Evolutionary conservation across 2,113 vertebrate species (phyloP), one percentile per base, ranked within the genome.

Genomic region (Saguinus midas): DNA sequence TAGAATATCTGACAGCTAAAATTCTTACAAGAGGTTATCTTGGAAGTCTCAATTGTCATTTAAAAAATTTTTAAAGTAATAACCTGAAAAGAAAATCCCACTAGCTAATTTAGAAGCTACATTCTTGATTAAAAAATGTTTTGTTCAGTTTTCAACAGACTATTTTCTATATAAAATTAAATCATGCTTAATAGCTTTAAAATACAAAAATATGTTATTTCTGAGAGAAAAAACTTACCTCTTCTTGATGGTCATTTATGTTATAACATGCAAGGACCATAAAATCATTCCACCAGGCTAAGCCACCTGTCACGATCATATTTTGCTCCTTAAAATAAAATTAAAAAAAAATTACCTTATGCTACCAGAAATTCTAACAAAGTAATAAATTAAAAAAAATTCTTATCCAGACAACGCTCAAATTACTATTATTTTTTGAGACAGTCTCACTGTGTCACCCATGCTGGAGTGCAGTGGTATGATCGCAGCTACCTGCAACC

Each of bases 231-330:
- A 96, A 82, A 43, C 57, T 98, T 97, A 99, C 99, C 99, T 99
- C 99, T 98, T 99, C 99, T 97, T 99, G 99, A 92, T 96, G 99
- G 97, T 99, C 99, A 95, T 98, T 99, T 97, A 99, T 99, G 97
- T 99, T 99, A 96, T 99, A 99, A 99, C 99, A 99, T 43, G 99
- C 99, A 97, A 99, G 98, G 94, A 99, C 99, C 96, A 99, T 99
- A 98, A 99, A 99, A 97, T 99, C 99, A 70, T 99, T 99, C 99
- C 99, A 99, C 99, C 99, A 99, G 3, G 99, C 99, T 96, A 99
- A 98, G 86, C 99, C 99, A 92, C 99, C 99, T 7, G 99, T 99
- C 96, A 99, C 99, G 1, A 98, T 99, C 99, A 99, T 99, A 98
- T 99, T 99, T 98, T 99, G 99, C 98, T 99, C 99, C 99, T 99